These are phyloP conservation scores for Eristalis pertinax DNA, from an alignment of 2,888 invertebrate genomes.

Conservation along the genomic window DNA sequence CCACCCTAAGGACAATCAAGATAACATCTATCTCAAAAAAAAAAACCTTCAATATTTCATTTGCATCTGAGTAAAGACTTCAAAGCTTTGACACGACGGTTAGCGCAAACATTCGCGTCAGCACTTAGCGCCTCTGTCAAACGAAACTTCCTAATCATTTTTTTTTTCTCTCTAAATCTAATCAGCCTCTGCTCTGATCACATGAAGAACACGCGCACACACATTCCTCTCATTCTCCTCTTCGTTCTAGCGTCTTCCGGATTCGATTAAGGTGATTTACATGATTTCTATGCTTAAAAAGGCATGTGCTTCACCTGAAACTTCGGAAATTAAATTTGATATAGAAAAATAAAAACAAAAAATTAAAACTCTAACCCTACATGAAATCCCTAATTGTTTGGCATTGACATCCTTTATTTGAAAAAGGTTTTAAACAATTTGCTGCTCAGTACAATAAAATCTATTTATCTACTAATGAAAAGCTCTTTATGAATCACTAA, in stretches of 20 bases:
- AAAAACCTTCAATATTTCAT: not conserved
- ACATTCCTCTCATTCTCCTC: not conserved
- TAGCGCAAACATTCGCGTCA: too few species aligned
- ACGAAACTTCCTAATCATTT: not conserved
- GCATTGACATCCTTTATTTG: slow-evolving; percentile 63
- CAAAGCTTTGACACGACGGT: too few species aligned
- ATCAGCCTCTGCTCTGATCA: not conserved
- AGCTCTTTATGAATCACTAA: slow-evolving; percentile 64
- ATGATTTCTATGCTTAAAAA: not conserved
- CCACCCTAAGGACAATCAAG: too few species aligned
- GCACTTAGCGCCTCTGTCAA: too few species aligned
- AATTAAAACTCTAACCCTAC: not conserved
- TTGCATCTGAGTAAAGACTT: too few species aligned
- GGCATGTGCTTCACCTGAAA: not conserved
- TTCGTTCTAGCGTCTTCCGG: not conserved
- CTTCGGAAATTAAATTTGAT: not conserved
- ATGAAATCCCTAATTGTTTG: slow-evolving; percentile 49
- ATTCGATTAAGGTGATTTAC: not conserved
- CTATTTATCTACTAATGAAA: slow-evolving; percentile 19
- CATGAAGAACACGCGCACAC: not conserved
- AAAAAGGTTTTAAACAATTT: slow-evolving; percentile 65
- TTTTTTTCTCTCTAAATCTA: not conserved
- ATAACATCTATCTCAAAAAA: not conserved
- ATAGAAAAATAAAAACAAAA: not conserved
- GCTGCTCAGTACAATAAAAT: not conserved